phyloP scores from a whole-genome alignment of 2,797 vertebrate species.

The Leontocebus nigricollis region DNA sequence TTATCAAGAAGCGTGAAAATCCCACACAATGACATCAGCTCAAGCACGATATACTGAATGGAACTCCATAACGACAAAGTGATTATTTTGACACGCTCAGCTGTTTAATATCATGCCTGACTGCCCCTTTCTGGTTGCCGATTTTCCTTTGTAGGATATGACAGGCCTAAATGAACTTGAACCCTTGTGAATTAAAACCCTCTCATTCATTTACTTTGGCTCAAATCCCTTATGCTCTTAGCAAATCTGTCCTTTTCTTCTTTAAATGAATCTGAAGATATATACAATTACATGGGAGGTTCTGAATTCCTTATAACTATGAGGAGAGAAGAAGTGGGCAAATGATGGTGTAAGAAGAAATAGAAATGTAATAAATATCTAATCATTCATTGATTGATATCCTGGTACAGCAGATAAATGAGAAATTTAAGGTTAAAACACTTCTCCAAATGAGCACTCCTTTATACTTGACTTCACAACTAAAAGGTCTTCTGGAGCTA shows the following conservation, averaged over 20 bases:
- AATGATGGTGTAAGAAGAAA: background rate
- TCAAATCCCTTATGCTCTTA: constrained; percentile 73
- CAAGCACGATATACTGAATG: constrained; percentile 57
- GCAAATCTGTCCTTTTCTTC: constrained; percentile 46
- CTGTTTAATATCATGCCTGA: constrained; percentile 86
- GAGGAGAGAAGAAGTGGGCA: background rate
- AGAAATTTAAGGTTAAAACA: background rate
- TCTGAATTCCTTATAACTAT: constrained; percentile 30
- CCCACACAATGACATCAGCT: constrained; percentile 59
- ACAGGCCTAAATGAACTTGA: constrained; percentile 82
- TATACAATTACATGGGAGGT: constrained; percentile 5
- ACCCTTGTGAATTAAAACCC: constrained; percentile 81
- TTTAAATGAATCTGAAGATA: constrained; percentile 60
- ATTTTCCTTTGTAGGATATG: constrained; percentile 82
- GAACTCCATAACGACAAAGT: constrained; percentile 59
- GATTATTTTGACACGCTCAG: constrained; percentile 85
- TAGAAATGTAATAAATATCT: background rate
- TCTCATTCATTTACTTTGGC: constrained; percentile 75
- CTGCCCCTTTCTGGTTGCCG: constrained; percentile 79
- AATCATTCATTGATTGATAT: background rate
- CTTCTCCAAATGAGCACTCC: background rate
- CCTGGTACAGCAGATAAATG: background rate
- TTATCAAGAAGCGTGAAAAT: constrained; percentile 69
- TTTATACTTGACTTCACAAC: background rate
- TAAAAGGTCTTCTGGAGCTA: background rate